Evolutionary conservation across 2,888 invertebrate genomes (phyloP).

Genomic region (Dasysyrphus tricinctus): DNA sequence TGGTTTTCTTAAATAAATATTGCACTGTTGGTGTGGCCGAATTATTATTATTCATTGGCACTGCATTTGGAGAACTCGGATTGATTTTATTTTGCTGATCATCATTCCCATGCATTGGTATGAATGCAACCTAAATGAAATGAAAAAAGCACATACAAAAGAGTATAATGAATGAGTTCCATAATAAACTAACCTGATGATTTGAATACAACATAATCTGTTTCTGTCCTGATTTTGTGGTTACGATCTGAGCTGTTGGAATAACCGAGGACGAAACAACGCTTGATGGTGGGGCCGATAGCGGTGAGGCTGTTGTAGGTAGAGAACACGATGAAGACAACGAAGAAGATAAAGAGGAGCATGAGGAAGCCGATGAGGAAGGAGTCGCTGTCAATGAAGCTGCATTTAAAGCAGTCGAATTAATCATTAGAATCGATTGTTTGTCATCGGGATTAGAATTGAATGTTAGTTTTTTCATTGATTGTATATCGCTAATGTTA

Average conservation of each 20-base stretch:
- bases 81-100: slow-evolving; percentile 68
- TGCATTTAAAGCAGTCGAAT: slow-evolving; percentile 73
- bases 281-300: slow-evolving; percentile 76
- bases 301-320: slow-evolving; percentile 77
- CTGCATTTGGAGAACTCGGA: slow-evolving; percentile 68
- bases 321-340: slow-evolving; percentile 47
- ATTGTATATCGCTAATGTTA: slow-evolving; percentile 71
- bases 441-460: slow-evolving; percentile 69
- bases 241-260: slow-evolving; percentile 72
- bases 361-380: slow-evolving; percentile 40
- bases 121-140: slow-evolving; percentile 73
- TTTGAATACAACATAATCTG: slow-evolving; percentile 81
- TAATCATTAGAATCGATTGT: slow-evolving; percentile 74
- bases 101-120: slow-evolving; percentile 75
- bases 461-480: slow-evolving; percentile 71
- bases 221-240: slow-evolving; percentile 78
- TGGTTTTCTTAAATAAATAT: slow-evolving; percentile 81
- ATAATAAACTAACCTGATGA: slow-evolving; percentile 79
- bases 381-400: slow-evolving; percentile 65
- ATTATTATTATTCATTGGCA: slow-evolving; percentile 67
- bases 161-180: not conserved
- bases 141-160: not conserved
- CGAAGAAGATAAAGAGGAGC: slow-evolving; percentile 47
- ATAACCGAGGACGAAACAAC: slow-evolving; percentile 71
- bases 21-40: slow-evolving; percentile 77